phyloP scores from a whole-genome alignment of 1,140 invertebrate genomes.

The Pogonomyrmex californicus region DNA sequence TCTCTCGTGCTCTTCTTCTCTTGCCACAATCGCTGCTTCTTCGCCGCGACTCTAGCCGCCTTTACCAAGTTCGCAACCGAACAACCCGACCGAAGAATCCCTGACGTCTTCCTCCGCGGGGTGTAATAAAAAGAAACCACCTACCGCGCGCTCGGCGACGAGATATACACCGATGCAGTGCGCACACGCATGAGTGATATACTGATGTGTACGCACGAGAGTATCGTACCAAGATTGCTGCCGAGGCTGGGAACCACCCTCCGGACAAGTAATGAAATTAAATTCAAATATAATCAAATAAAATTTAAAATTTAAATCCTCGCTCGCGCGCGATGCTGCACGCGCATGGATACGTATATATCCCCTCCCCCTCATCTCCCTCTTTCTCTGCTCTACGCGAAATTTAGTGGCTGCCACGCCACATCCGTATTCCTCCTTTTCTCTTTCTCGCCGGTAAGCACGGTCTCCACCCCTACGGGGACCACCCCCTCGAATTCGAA shows the following conservation, averaged over 20 bases:
- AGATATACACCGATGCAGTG: slow-evolving; percentile 7
- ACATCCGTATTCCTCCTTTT: slow-evolving; percentile 55
- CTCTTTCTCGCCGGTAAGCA: slow-evolving; percentile 48
- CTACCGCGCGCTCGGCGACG: slow-evolving; percentile 59
- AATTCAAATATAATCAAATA: slow-evolving; percentile 88
- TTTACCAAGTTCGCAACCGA: slow-evolving; percentile 51
- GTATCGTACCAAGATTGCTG: slow-evolving; percentile 47
- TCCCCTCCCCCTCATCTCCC: neutral
- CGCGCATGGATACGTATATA: slow-evolving; percentile 39
- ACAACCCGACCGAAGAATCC: slow-evolving; percentile 53
- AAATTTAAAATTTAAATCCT: slow-evolving; percentile 87
- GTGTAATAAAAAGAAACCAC: slow-evolving; percentile 73
- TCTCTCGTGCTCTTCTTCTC: slow-evolving; percentile 10
- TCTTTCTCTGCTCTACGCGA: slow-evolving; percentile 24
- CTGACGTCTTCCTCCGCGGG: slow-evolving; percentile 70
- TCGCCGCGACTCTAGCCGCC: slow-evolving; percentile 35
- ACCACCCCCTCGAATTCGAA: slow-evolving; percentile 79
- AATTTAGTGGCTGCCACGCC: slow-evolving; percentile 66
- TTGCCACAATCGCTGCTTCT: slow-evolving; percentile 6
- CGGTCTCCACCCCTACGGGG: slow-evolving; percentile 44
- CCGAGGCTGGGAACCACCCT: slow-evolving; percentile 58
- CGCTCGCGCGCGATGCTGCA: slow-evolving; percentile 37
- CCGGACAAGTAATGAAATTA: slow-evolving; percentile 83
- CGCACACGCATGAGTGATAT: slow-evolving; percentile 21
- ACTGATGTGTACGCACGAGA: slow-evolving; percentile 23